Evolutionary conservation across 2,888 invertebrate species (phyloP).

Genomic region (Xestia rhomboidea): DNA sequence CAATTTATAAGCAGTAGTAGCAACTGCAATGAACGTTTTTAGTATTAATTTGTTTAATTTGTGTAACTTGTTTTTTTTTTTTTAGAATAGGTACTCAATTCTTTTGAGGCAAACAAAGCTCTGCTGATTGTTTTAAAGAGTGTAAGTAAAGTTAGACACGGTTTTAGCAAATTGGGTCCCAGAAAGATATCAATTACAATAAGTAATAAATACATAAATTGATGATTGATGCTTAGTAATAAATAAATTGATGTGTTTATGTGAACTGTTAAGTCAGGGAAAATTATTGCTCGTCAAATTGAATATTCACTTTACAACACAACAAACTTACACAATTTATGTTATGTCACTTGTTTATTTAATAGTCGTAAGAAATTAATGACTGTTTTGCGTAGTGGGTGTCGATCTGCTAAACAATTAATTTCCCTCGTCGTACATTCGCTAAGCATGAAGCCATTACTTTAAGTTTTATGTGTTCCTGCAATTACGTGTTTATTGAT

Average conservation of each 20-base stretch:
- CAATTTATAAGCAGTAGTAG: not conserved
- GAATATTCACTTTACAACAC: too few relatives aligned
- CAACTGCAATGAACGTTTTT: not conserved
- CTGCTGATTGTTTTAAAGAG: not conserved
- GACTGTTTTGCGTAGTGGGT: not conserved
- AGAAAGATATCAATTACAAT: not conserved
- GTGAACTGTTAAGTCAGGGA: not conserved
- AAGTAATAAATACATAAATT: not conserved
- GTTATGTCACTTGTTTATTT: too few relatives aligned
- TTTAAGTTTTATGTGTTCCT: not conserved
- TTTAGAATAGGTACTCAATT: too few relatives aligned
- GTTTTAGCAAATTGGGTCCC: not conserved
- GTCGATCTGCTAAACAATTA: not conserved
- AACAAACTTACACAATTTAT: too few relatives aligned
- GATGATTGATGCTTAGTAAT: too few relatives aligned
- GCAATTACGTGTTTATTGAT: too few relatives aligned
- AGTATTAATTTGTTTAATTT: not conserved
- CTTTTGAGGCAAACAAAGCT: not conserved
- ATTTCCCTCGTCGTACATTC: not conserved
- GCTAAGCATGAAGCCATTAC: not conserved
- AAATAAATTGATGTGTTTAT: not conserved
- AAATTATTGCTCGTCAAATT: not conserved
- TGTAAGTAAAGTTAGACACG: not conserved
- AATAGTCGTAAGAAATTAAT: not conserved
- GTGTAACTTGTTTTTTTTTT: too few relatives aligned